phyloP scores from a whole-genome alignment of 2,888 invertebrate genomes.

The Drosophila picticornis region DNA sequence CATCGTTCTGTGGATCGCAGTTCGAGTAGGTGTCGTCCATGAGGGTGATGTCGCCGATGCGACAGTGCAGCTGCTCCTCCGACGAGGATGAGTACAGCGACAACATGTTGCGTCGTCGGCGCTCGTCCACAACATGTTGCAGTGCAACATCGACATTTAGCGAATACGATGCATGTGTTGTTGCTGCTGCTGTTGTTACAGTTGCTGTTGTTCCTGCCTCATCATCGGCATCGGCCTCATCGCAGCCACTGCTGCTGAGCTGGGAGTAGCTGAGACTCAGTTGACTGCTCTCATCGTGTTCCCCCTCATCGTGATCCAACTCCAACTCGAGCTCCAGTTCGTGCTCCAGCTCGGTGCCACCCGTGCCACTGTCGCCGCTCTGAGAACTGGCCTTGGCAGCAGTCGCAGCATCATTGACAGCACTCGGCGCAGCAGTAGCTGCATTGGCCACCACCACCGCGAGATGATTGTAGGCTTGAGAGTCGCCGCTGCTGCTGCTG shows the following conservation, averaged over 20 bases:
- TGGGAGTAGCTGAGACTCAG: constrained; percentile 82
- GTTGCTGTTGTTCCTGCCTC: constrained; percentile 34
- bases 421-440: constrained; percentile 35
- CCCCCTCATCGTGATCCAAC: constrained; percentile 58
- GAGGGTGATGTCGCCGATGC: constrained; percentile 84
- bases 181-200: constrained; percentile 30
- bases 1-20: constrained; percentile 85
- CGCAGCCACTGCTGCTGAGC: constrained; percentile 78
- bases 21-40: constrained; percentile 84
- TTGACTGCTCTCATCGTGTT: constrained; percentile 75
- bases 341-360: constrained; percentile 82
- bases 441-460: constrained; percentile 64
- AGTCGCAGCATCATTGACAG: constrained; percentile 18
- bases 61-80: constrained; percentile 77
- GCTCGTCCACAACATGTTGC: constrained; percentile 53
- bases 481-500: constrained; percentile 82
- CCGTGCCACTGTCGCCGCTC: constrained; percentile 82
- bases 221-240: constrained; percentile 59
- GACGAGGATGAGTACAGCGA: constrained; percentile 76
- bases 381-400: constrained; percentile 76
- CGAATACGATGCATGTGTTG: constrained; percentile 17
- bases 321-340: constrained; percentile 75
- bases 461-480: constrained; percentile 62
- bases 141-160: constrained; percentile 18
- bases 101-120: constrained; percentile 59